These are phyloP conservation scores for Rhinoraja longicauda DNA, from an alignment of 2,797 vertebrate species.

Conservation along the genomic window DNA sequence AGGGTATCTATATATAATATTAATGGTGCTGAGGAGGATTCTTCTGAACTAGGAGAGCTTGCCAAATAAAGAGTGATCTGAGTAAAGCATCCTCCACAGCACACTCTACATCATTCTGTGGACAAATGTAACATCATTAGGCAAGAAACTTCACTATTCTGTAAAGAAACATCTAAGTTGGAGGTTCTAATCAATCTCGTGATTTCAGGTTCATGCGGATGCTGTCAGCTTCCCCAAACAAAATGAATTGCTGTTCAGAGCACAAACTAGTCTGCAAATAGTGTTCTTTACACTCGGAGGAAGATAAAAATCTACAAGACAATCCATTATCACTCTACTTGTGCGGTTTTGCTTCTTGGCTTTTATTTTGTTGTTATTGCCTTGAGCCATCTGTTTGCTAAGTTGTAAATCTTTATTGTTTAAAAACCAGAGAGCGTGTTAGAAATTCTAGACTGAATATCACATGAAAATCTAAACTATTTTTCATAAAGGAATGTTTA, in stretches of 20 bases:
- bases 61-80: constrained; percentile 85
- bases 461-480: background rate
- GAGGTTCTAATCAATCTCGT: constrained; percentile 85
- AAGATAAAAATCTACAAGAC: constrained; percentile 28
- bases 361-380: constrained; percentile 20
- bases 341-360: background rate
- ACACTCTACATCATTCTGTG: constrained; percentile 70
- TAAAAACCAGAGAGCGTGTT: background rate
- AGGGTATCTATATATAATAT: constrained; percentile 99
- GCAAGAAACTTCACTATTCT: constrained; percentile 73
- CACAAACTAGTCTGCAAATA: constrained; percentile 42
- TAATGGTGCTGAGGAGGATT: constrained; percentile 79
- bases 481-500: background rate
- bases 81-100: constrained; percentile 62
- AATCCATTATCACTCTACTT: constrained; percentile 37
- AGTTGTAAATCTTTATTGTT: constrained; percentile 11
- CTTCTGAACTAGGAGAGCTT: constrained; percentile 66
- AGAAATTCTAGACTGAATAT: background rate
- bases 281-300: constrained; percentile 30
- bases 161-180: constrained; percentile 74
- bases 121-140: constrained; percentile 95
- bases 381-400: background rate
- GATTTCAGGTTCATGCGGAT: constrained; percentile 56
- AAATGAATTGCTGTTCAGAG: constrained; percentile 61
- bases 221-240: constrained; percentile 60